Conservation (phyloP, 2,113 vertebrate genomes). For the Progne subis region DNA sequence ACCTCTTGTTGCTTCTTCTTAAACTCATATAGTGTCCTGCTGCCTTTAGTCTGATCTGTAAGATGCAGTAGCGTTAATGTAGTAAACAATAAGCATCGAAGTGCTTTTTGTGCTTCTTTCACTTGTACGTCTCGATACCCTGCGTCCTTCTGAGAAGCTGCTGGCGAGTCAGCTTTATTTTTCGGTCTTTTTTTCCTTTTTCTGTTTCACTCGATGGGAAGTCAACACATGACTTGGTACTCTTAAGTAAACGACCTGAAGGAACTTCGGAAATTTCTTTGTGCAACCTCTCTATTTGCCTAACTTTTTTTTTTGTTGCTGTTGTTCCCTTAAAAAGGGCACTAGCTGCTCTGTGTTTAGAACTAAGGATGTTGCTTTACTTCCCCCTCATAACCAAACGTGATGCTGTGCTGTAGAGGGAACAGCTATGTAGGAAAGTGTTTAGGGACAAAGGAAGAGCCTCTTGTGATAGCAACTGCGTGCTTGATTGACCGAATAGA, state of each 20-base stretch:
- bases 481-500: neutral
- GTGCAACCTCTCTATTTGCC: neutral
- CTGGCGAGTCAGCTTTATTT: neutral
- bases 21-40: accelerated
- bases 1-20: accelerated
- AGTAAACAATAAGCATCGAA: accelerated
- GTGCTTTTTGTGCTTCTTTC: neutral
- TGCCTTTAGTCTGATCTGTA: accelerated
- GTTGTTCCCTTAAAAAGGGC: neutral
- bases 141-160: neutral
- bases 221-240: neutral
- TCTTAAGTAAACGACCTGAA: neutral
- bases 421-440: neutral
- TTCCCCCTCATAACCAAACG: neutral
- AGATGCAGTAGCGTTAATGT: neutral
- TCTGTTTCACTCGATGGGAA: accelerated
- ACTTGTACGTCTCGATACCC: accelerated
- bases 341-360: neutral
- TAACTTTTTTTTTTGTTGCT: neutral
- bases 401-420: neutral
- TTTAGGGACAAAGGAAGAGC: neutral
- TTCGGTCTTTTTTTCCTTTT: neutral
- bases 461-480: accelerated
- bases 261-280: neutral
- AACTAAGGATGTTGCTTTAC: neutral